These are phyloP conservation scores for Plectrocnemia conspersa DNA, from an alignment of 1,140 invertebrate genomes.

Conservation along the genomic window DNA sequence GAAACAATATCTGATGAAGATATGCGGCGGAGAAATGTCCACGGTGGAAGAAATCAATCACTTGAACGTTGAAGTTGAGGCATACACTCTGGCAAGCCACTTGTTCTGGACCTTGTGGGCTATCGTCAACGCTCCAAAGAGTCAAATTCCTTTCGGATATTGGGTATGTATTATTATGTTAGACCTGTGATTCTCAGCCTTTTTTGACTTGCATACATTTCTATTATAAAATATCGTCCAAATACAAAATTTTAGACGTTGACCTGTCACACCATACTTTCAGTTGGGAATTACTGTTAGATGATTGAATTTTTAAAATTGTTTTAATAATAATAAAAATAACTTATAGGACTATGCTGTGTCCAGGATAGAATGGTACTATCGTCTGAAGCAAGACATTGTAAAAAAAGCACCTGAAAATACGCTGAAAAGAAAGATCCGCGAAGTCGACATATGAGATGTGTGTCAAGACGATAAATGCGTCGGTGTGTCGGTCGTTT, in stretches of 20 bases:
- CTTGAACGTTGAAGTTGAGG: constrained; percentile 70
- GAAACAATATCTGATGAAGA: constrained; percentile 53
- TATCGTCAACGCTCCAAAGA: constrained; percentile 80
- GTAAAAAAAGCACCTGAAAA: constrained; percentile 44
- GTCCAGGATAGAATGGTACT: constrained; percentile 54
- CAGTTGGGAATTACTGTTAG: too few relatives aligned
- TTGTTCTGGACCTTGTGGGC: constrained; percentile 92
- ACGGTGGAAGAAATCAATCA: constrained; percentile 54
- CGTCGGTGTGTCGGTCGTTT: constrained; percentile 28
- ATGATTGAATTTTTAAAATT: constrained; percentile 6
- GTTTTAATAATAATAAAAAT: constrained; percentile 14
- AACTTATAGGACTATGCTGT: constrained; percentile 54
- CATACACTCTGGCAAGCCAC: constrained; percentile 84
- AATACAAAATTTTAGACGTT: constrained; percentile 1
- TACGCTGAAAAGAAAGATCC: constrained; percentile 51
- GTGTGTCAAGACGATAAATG: neutral
- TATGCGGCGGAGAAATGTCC: constrained; percentile 34
- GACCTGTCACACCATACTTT: too few relatives aligned
- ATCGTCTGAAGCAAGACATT: constrained; percentile 55
- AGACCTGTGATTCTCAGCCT: too few relatives aligned
- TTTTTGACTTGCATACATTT: too few relatives aligned
- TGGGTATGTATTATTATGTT: constrained; percentile 68
- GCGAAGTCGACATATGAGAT: constrained; percentile 50
- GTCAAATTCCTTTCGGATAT: constrained; percentile 90
- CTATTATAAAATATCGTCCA: neutral